Conservation (phyloP, 2,888 invertebrate species). For the Cartodere bifasciata region DNA sequence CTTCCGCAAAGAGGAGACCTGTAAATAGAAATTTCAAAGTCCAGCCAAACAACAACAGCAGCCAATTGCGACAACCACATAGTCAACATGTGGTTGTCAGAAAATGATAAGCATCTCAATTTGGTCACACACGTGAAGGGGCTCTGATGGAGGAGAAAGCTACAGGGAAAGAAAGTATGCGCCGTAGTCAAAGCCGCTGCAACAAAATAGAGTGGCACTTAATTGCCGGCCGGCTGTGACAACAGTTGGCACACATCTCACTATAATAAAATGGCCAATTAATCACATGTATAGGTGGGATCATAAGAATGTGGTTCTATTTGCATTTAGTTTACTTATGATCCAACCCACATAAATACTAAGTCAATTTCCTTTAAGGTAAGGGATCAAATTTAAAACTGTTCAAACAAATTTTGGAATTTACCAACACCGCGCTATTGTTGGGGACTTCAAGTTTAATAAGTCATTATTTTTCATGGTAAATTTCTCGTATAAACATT, state of each 20-base stretch:
- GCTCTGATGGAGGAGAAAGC: conserved; percentile 25
- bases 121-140: conserved; percentile 21
- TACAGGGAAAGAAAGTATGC: conserved; percentile 28
- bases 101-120: no score
- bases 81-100: conserved; percentile 15
- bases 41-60: conserved; percentile 25
- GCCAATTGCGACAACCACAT: conserved; percentile 22
- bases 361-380: no score
- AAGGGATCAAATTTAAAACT: no score
- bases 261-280: conserved; percentile 35
- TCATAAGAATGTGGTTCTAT: no score
- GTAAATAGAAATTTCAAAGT: conserved; percentile 44
- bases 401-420: no score
- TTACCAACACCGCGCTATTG: no score
- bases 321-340: no score
- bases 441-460: no score
- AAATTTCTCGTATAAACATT: no score
- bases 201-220: conserved; percentile 33
- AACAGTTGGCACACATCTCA: conserved; percentile 35
- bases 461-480: no score
- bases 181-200: conserved; percentile 37
- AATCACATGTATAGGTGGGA: no score
- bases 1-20: conserved; percentile 81
- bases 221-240: conserved; percentile 34
- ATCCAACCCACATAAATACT: no score